These are phyloP conservation scores for Norana najaformis DNA, from an alignment of 2,888 invertebrate genomes.

Conservation along the genomic window DNA sequence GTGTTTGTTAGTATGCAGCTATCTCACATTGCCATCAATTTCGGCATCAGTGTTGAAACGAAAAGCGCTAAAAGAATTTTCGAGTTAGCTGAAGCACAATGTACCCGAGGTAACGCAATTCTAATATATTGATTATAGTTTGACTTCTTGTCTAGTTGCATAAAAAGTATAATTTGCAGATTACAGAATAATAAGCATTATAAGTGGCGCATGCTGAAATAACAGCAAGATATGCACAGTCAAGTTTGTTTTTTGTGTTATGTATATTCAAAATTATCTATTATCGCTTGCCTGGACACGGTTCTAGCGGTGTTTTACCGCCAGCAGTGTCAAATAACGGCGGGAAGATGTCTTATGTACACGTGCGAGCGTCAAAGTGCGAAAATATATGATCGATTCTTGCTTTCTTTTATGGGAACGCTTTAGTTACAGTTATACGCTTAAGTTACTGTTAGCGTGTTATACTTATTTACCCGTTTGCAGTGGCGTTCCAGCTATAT, in stretches of 20 bases:
- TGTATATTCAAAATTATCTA: neutral
- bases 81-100: neutral
- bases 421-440: too few species aligned
- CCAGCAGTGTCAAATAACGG: constrained; percentile 1
- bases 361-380: neutral
- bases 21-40: neutral
- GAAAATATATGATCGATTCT: too few species aligned
- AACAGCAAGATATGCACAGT: neutral
- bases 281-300: neutral
- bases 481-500: neutral
- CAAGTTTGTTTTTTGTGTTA: neutral
- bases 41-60: too few species aligned
- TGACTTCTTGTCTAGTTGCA: neutral
- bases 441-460: neutral
- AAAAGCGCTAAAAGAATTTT: neutral
- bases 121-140: neutral
- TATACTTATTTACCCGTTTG: neutral
- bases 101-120: neutral
- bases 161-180: neutral
- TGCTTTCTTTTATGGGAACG: too few species aligned
- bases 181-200: neutral
- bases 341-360: neutral
- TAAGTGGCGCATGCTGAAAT: neutral
- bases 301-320: neutral
- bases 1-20: neutral